phyloP scores from a whole-genome alignment of 2,888 invertebrate genomes.

The Sinodicranocentrus sp. region DNA sequence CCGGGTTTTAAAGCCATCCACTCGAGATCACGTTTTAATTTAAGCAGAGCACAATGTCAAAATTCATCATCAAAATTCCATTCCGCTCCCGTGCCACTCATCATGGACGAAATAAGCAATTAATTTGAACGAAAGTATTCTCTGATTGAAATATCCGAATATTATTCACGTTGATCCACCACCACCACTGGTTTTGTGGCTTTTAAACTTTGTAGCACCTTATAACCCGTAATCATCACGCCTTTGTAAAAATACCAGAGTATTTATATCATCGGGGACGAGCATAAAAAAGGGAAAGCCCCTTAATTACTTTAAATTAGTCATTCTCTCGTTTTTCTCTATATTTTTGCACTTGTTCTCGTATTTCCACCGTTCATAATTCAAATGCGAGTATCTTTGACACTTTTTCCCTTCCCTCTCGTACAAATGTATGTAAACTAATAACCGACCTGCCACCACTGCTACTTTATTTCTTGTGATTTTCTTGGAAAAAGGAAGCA shows the following conservation, averaged over 20 bases:
- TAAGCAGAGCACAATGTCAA: too few species aligned
- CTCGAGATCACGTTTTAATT: too few species aligned
- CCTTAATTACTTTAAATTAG: neutral
- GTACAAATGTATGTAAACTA: neutral
- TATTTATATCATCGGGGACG: neutral
- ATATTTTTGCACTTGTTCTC: neutral
- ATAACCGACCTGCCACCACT: neutral
- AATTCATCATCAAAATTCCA: constrained; percentile 18
- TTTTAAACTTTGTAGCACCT: neutral
- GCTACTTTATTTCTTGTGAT: neutral
- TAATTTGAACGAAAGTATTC: constrained; percentile 1
- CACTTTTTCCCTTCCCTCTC: neutral
- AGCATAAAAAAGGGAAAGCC: neutral
- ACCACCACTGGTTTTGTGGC: neutral
- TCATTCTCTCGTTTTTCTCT: constrained; percentile 5
- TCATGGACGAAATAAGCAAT: neutral
- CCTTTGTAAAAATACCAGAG: constrained; percentile 7
- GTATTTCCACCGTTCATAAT: neutral
- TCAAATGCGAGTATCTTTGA: neutral
- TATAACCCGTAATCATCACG: neutral
- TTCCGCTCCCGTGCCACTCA: neutral
- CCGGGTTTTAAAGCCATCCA: neutral
- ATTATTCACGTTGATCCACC: neutral
- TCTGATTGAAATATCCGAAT: neutral
- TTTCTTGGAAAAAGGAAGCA: neutral